Evolutionary conservation across 1,140 invertebrate genomes (phyloP).

Genomic region (Drosophila pseudoananassae): DNA sequence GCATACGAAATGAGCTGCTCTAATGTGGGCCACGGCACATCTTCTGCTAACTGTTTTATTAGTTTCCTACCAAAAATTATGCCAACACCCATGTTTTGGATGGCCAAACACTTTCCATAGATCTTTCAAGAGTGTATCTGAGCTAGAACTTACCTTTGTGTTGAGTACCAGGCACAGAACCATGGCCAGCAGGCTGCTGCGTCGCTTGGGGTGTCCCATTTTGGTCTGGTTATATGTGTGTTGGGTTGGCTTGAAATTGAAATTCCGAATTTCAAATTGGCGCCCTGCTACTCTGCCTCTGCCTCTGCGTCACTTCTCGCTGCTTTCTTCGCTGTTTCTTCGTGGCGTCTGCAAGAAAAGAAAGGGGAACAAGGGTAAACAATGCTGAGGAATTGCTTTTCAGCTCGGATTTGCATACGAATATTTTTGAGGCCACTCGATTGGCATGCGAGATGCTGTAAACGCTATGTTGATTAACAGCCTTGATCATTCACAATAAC

Average conservation of each 20-base stretch:
- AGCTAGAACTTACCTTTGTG: conserved; percentile 69
- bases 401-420: conserved; percentile 58
- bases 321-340: conserved; percentile 30
- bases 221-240: conserved; percentile 54
- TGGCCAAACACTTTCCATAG: conserved; percentile 54
- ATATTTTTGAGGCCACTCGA: conserved; percentile 54
- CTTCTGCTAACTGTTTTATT: conserved; percentile 60
- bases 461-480: conserved; percentile 12
- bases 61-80: conserved; percentile 55
- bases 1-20: conserved; percentile 49
- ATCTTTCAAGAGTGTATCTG: background rate
- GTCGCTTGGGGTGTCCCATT: conserved; percentile 76
- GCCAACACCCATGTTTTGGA: conserved; percentile 29
- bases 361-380: conserved; percentile 81
- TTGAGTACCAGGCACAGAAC: conserved; percentile 73
- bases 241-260: conserved; percentile 34
- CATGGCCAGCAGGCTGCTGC: conserved; percentile 68
- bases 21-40: conserved; percentile 56
- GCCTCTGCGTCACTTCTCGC: conserved; percentile 23
- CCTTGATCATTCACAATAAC: background rate
- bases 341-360: conserved; percentile 72
- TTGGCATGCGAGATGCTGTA: conserved; percentile 20
- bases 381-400: conserved; percentile 61
- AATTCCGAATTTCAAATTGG: conserved; percentile 42
- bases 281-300: conserved; percentile 33